Evolutionary conservation across 2,888 invertebrate genomes (phyloP), one percentile per base, ranked within the genome.

Genomic region (Pterobdella sp.): DNA sequence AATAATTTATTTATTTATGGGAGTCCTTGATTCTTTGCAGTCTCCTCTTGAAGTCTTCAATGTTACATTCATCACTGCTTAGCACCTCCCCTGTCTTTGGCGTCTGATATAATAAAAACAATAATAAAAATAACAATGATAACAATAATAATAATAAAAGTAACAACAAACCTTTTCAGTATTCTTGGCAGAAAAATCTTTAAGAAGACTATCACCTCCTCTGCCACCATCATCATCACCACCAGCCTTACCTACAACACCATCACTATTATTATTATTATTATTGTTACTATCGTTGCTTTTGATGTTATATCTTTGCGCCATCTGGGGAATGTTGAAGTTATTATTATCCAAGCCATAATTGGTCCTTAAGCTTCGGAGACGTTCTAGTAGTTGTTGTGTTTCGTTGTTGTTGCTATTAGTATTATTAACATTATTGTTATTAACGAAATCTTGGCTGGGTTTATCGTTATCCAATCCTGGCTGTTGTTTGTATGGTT

Each of bases 271-370:
- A 14, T n/a, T 29, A 7, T 63, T 63, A 26, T 63, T 63, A 7
- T 14, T 63, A 26, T 63, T 26, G 7, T 29, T 10, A n/a, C 2
- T 31, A 34, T 29, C n/a, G 31, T 29, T 31, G 31, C 14, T 31
- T 10, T 35, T 65, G 10, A 3, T 31, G 32, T 3, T 31, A 29
- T 65, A 65, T 31, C n/a, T 10, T 29, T 7, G 3, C 3, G 22
- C n/a, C 34, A 65, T 7, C 14, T 65, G 4, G 18, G 32, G 65
- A 3, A 65, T 29, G 7, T 4, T 7, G 71, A 71, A 71, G 71
- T 71, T 36, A 1, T 72, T 77, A 31, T 78, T 73, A 68, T 81
- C 81, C 3, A 82, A 79, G n/a, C 84, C 84, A 77, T 82, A 83
- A 69, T 79, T 79, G 0, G 82, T 81, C 37, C 84, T 79, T 18